Percentiles rank a stretch among this genome's conserved stretches.
These are phyloP conservation scores for Rattus norvegicus DNA, from an alignment of 2,113 vertebrate species.

Conservation along the genomic window GRCr8 NC_086033.1:24622501-24623000, in stretches of 20 bases:
- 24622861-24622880: slow-evolving; percentile 92
- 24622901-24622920: slow-evolving; percentile 91
- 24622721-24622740: slow-evolving; percentile 91
- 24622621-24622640: slow-evolving; percentile 83
- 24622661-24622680: slow-evolving; percentile 60
- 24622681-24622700: too few relatives aligned
- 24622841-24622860: slow-evolving; percentile 93
- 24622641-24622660: slow-evolving; percentile 81
- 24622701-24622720: not conserved
- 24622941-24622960: slow-evolving; percentile 91
- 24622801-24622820: slow-evolving; percentile 90
- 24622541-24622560: slow-evolving; percentile 49
- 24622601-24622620: slow-evolving; percentile 82
- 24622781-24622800: slow-evolving; percentile 93
- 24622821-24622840: slow-evolving; percentile 89
- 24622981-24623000: slow-evolving; percentile 90
- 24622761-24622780: slow-evolving; percentile 92
- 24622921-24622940: slow-evolving; percentile 86
- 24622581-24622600: slow-evolving; percentile 70
- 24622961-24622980: slow-evolving; percentile 88
- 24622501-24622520: slow-evolving; percentile 69
- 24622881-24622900: slow-evolving; percentile 91
- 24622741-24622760: slow-evolving; percentile 92
- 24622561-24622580: slow-evolving; percentile 65
- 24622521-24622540: slow-evolving; percentile 72